Conservation (phyloP, 2,888 invertebrate species). For the Acheta domesticus region DNA sequence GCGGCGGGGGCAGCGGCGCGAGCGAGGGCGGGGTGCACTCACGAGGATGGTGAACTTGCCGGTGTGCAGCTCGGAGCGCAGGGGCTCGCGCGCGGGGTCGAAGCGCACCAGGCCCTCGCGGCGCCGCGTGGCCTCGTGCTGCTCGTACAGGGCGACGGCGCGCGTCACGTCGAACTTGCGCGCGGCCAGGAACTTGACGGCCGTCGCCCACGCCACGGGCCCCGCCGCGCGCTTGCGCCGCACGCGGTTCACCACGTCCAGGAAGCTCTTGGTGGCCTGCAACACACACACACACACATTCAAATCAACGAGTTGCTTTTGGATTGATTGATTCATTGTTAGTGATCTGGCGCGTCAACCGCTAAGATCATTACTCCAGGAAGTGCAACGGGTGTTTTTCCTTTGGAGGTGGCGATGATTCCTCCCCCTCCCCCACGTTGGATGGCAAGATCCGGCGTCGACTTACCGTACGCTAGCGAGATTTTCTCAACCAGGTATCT, state of each 20-base stretch:
- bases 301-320: no score
- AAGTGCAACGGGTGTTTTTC: no score
- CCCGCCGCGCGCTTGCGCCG: constrained; percentile 53
- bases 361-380: no score
- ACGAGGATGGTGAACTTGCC: constrained; percentile 96
- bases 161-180: constrained; percentile 91
- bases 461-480: no score
- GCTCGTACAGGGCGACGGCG: constrained; percentile 86
- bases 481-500: no score
- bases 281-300: constrained; percentile 43
- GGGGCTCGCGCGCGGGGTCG: constrained; percentile 76
- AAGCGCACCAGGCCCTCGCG: constrained; percentile 82
- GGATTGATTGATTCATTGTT: no score
- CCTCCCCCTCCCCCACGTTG: no score
- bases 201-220: constrained; percentile 78
- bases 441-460: no score
- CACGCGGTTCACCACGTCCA: constrained; percentile 67
- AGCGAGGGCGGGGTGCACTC: constrained; percentile 45
- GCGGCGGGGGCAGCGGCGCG: no score
- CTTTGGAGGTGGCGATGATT: no score
- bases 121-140: constrained; percentile 84
- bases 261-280: constrained; percentile 78
- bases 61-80: constrained; percentile 81
- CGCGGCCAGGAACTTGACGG: constrained; percentile 87
- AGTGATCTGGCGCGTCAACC: no score